These are phyloP conservation scores for Mormoops blainvillei DNA, from an alignment of 2,113 vertebrate genomes.

Conservation along the genomic window DNA sequence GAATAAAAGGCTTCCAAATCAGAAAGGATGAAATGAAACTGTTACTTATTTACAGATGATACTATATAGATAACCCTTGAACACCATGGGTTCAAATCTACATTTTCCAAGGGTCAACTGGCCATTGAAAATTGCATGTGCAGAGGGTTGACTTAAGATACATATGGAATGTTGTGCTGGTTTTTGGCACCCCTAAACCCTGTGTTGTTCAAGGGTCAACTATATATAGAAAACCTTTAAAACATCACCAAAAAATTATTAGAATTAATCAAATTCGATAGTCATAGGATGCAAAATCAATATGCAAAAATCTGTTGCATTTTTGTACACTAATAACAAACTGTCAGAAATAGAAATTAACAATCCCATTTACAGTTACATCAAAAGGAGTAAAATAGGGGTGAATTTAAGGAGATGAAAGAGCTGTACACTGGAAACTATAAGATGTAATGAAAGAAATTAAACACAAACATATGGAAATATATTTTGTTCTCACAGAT, in stretches of 20 bases:
- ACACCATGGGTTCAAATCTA: not conserved
- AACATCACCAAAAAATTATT: not conserved
- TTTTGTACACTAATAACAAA: not conserved
- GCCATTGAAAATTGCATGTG: no score
- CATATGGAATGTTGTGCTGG: not conserved
- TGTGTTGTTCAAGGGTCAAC: not conserved
- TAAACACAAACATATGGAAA: not conserved
- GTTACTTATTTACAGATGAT: not conserved
- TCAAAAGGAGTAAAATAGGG: not conserved
- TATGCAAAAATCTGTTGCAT: not conserved
- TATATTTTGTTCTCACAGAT: not conserved
- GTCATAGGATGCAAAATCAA: not conserved
- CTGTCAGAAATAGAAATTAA: not conserved
- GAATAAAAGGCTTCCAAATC: not conserved
- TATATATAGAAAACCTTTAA: not conserved
- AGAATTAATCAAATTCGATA: not conserved
- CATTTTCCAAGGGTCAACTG: not conserved
- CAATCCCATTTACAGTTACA: not conserved
- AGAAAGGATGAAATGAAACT: not conserved
- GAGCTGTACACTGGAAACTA: not conserved
- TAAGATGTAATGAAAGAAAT: not conserved
- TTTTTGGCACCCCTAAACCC: not conserved
- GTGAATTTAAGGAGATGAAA: not conserved
- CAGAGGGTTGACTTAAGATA: not conserved
- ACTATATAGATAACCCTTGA: not conserved